Evolutionary conservation across 1,140 invertebrate genomes (phyloP), one percentile per base, ranked within the genome.

Genomic region (Tetraneura akinire): DNA sequence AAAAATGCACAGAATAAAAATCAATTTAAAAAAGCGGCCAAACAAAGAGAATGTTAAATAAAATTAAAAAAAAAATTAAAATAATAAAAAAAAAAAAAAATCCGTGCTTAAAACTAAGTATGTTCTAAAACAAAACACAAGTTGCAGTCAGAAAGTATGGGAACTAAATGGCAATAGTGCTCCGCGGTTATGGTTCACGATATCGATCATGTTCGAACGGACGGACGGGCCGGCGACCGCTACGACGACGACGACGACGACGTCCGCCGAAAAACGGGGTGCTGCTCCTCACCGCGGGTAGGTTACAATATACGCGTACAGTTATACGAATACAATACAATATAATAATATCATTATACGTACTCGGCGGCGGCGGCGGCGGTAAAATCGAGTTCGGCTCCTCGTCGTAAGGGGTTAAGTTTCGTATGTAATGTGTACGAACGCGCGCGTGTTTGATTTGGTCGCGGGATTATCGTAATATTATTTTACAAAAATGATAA

Each of bases 21-120:
- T 68, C 16, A 71, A 71, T 71, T 23, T 51, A 71, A 45, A n/a
- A 51, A 71, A 71, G 68, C 47, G 68, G 68, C 45, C 23, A 71
- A 71, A 71, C 26, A 29, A 42, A 62, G 32, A 32, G 29, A 29
- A 32, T 16, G 32, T n/a, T n/a, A 62, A 3, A 32, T 11, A 62
- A 62, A 16, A 32, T 2, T 8, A 68, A 57, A 42, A 76, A 57
- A 32, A 32, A 47, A 68, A 47, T 3, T 2, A 51, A 26, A 71
- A 49, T 26, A 49, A 76, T 45, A 60, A 62, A 78, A 47, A 62
- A 78, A 47, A 78, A 62, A 78, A 78, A 78, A 78, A 78, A 78
- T 62, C 55, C 74, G 74, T 78, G 74, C 74, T 78, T 78, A 78
- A 78, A 78, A 78, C 74, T 78, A 78, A 78, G 74, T 78, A 78